phyloP scores from a whole-genome alignment of 2,888 invertebrate genomes.

The Kuschelorhynchus macadamiae region DNA sequence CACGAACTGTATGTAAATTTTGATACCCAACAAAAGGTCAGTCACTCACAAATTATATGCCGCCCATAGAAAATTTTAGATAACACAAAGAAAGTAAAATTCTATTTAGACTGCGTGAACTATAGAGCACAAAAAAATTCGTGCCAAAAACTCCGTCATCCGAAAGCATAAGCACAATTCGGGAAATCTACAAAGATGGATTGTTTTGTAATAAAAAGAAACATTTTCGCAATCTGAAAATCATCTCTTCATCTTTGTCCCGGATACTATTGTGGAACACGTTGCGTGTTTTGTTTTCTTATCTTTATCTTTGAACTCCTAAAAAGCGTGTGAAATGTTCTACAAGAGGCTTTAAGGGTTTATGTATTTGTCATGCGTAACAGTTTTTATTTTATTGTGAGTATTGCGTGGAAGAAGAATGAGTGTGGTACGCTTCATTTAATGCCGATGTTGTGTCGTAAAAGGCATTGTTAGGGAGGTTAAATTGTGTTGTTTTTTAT shows the following conservation, averaged over 20 bases:
- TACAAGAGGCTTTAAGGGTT: slow-evolving; percentile 21
- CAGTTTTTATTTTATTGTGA: slow-evolving; percentile 6
- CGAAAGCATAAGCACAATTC: slow-evolving; percentile 7
- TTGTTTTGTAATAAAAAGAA: slow-evolving; percentile 18
- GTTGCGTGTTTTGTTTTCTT: slow-evolving; percentile 33
- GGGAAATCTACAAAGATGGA: slow-evolving; percentile 22
- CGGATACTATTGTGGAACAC: slow-evolving; percentile 11
- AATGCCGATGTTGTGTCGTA: too few relatives aligned
- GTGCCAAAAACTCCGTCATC: slow-evolving; percentile 2
- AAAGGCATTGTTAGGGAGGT: too few relatives aligned
- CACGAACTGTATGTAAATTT: too few relatives aligned
- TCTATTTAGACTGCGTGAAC: too few relatives aligned
- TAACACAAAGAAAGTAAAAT: too few relatives aligned
- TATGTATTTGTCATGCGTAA: slow-evolving; percentile 26
- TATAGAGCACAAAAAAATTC: too few relatives aligned
- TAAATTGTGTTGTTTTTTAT: too few relatives aligned
- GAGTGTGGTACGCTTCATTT: too few relatives aligned
- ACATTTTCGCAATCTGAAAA: slow-evolving; percentile 26
- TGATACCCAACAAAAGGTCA: too few relatives aligned
- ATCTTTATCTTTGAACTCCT: slow-evolving; percentile 28
- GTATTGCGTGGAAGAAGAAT: too few relatives aligned
- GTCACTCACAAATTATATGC: too few relatives aligned
- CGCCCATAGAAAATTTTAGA: too few relatives aligned
- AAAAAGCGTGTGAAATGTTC: slow-evolving; percentile 36
- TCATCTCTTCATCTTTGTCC: slow-evolving; percentile 19